Percentiles rank a stretch among this genome's conserved stretches.
Evolutionary conservation across 2,797 vertebrate species (phyloP).

Genomic region (Tragopan temminckii): DNA sequence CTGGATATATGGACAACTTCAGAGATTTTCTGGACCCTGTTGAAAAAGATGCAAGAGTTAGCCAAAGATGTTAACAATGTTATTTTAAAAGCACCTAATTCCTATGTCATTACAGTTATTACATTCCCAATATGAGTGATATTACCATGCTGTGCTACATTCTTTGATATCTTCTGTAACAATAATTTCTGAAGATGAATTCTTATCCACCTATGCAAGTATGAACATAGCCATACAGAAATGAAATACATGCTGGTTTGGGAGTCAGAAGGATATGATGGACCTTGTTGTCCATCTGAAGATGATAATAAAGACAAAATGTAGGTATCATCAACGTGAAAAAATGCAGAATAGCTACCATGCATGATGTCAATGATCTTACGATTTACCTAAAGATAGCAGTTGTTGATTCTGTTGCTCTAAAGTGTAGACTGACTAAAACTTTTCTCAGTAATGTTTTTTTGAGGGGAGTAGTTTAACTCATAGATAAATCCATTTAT

Average conservation of each 20-base stretch:
- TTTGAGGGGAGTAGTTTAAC: neutral
- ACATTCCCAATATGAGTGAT: neutral
- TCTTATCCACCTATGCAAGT: neutral
- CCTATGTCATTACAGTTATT: neutral
- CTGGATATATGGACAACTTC: neutral
- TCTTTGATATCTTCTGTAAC: neutral
- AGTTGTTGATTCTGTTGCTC: neutral
- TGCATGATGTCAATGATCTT: neutral
- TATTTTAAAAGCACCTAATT: neutral
- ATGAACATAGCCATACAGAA: neutral
- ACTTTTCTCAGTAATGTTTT: neutral
- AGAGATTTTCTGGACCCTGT: neutral
- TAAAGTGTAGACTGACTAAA: neutral
- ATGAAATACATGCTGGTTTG: neutral
- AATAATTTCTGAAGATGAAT: neutral
- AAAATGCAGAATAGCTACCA: neutral
- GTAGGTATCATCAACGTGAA: neutral
- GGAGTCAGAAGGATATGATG: neutral
- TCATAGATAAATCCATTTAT: neutral
- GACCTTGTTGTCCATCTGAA: neutral
- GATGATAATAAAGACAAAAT: neutral
- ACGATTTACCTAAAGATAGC: neutral
- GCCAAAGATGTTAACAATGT: neutral
- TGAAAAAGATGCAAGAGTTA: neutral
- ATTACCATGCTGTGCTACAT: neutral